Conservation (phyloP, 2,888 invertebrate species). For the Monochamus alternatus region DNA sequence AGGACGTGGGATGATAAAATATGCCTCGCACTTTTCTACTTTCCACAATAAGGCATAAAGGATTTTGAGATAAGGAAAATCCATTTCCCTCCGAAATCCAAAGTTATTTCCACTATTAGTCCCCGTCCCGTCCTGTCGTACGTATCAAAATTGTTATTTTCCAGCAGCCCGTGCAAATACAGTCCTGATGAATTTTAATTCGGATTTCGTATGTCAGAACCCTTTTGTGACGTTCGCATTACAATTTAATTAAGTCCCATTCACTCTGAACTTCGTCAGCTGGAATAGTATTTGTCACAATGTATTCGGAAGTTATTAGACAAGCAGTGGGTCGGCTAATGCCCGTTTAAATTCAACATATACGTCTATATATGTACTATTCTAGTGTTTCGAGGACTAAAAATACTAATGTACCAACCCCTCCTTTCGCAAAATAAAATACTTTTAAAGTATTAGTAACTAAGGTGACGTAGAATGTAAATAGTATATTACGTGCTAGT, state of each 20-base stretch:
- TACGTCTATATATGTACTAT: too few species aligned
- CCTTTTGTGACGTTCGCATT: background rate
- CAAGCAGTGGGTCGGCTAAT: background rate
- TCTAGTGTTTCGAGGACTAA: too few species aligned
- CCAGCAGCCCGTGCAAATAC: slow-evolving; percentile 30
- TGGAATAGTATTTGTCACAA: background rate
- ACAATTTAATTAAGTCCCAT: slow-evolving; percentile 3
- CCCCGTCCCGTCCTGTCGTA: slow-evolving; percentile 42
- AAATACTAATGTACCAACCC: too few species aligned
- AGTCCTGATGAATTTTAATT: slow-evolving; percentile 26
- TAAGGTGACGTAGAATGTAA: too few species aligned
- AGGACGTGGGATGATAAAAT: slow-evolving; percentile 45
- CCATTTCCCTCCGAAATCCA: slow-evolving; percentile 50
- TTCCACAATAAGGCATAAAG: slow-evolving; percentile 44
- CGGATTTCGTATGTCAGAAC: background rate
- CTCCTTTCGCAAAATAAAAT: too few species aligned
- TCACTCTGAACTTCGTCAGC: background rate
- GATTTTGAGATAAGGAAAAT: slow-evolving; percentile 50
- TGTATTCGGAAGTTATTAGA: background rate
- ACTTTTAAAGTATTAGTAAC: too few species aligned
- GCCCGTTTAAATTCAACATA: background rate
- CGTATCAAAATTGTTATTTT: slow-evolving; percentile 38
- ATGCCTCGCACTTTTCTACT: slow-evolving; percentile 47
- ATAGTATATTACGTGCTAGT: too few species aligned
- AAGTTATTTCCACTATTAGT: slow-evolving; percentile 52